These are phyloP conservation scores for Fundulus diaphanus DNA, from an alignment of 2,797 vertebrate genomes.

Conservation along the genomic window DNA sequence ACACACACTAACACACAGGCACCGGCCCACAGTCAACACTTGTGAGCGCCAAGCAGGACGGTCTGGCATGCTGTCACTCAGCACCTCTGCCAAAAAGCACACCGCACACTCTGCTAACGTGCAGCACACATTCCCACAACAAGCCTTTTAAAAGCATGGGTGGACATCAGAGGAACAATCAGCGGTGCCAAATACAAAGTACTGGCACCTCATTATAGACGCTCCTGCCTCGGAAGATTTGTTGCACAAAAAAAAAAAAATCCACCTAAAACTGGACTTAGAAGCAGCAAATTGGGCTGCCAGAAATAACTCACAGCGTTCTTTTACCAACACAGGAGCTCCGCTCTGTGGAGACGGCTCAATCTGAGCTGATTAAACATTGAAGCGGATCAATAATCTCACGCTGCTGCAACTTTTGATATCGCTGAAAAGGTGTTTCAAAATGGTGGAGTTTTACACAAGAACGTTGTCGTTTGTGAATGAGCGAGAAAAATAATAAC, in stretches of 20 bases:
- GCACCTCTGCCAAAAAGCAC: slow-evolving; percentile 57
- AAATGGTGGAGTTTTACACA: not conserved
- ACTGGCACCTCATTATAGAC: slow-evolving; percentile 25
- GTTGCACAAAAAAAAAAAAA: slow-evolving; percentile 11
- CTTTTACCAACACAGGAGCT: not conserved
- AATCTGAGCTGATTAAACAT: too few relatives aligned
- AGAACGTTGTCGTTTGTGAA: not conserved
- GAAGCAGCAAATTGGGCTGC: not conserved
- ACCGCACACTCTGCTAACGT: slow-evolving; percentile 44
- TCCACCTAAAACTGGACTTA: slow-evolving; percentile 7
- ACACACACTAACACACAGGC: slow-evolving; percentile 40
- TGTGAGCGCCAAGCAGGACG: slow-evolving; percentile 64
- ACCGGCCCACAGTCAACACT: slow-evolving; percentile 72
- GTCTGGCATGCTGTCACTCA: slow-evolving; percentile 66
- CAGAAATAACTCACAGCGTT: slow-evolving; percentile 11
- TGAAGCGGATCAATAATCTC: not conserved
- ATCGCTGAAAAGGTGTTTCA: not conserved
- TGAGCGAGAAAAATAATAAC: not conserved
- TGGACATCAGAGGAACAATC: slow-evolving; percentile 36
- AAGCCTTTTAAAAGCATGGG: slow-evolving; percentile 44
- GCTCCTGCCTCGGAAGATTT: slow-evolving; percentile 19
- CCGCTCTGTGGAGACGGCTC: not conserved
- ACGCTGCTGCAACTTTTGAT: not conserved
- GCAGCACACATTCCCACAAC: slow-evolving; percentile 50
- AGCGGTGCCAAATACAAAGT: slow-evolving; percentile 52